phyloP scores from a whole-genome alignment of 1,140 invertebrate species.

The Mesaphorura yosii region DNA sequence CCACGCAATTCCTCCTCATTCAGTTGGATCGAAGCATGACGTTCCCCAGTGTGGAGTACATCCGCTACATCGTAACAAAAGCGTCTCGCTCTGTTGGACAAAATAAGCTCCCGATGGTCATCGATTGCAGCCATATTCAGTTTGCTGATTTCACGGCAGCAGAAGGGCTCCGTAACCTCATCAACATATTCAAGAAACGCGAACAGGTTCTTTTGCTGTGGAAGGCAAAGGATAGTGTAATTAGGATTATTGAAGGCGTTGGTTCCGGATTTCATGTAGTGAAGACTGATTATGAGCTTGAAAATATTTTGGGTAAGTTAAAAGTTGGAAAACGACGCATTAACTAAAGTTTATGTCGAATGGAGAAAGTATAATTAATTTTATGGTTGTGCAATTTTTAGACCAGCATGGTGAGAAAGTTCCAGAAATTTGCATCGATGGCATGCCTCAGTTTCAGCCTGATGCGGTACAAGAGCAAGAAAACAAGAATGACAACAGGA shows the following conservation, averaged over 20 bases:
- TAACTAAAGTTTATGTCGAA: too few species aligned
- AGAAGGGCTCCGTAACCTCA: constrained; percentile 1
- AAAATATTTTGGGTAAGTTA: background rate
- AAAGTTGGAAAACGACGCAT: too few species aligned
- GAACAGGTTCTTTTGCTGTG: background rate
- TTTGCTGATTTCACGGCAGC: constrained; percentile 8
- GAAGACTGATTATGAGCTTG: background rate
- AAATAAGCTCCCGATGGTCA: constrained; percentile 53
- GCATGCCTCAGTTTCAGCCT: too few species aligned
- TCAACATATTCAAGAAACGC: constrained; percentile 1
- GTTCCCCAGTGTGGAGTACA: constrained; percentile 78
- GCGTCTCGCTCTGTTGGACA: constrained; percentile 49
- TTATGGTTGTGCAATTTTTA: too few species aligned
- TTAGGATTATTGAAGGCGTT: background rate
- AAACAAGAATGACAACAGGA: too few species aligned
- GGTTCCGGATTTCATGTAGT: background rate
- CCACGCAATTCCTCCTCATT: constrained; percentile 62
- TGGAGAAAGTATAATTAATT: too few species aligned
- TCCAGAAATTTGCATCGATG: too few species aligned
- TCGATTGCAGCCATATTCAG: constrained; percentile 50
- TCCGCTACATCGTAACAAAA: constrained; percentile 64
- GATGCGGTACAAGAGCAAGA: too few species aligned
- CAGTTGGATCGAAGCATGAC: constrained; percentile 72
- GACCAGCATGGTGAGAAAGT: too few species aligned
- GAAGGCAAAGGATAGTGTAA: background rate